phyloP scores from a whole-genome alignment of 2,888 invertebrate species.

The Notocelia uddmanniana region DNA sequence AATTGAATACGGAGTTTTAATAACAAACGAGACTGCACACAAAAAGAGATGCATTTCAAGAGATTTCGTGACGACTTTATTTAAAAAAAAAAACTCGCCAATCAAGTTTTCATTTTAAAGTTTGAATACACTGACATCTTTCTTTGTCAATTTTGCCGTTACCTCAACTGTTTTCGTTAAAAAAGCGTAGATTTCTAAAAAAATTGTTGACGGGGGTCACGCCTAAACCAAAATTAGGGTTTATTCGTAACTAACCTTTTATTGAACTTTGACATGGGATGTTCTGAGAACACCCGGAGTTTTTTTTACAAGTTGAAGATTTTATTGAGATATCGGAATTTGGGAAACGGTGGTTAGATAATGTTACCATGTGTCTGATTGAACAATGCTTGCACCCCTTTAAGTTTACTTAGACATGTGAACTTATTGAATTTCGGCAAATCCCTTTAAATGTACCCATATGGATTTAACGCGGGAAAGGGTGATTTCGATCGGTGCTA shows the following conservation, averaged over 20 bases:
- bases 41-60: slow-evolving; percentile 71
- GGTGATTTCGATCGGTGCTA: slow-evolving; percentile 41
- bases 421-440: slow-evolving; percentile 63
- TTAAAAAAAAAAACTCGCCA: slow-evolving; percentile 74
- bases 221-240: slow-evolving; percentile 82
- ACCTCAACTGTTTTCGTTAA: slow-evolving; percentile 66
- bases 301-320: slow-evolving; percentile 65
- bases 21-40: slow-evolving; percentile 60
- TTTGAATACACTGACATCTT: slow-evolving; percentile 75
- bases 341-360: slow-evolving; percentile 79
- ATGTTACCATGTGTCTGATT: slow-evolving; percentile 66
- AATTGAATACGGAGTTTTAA: slow-evolving; percentile 66
- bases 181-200: slow-evolving; percentile 79
- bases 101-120: slow-evolving; percentile 83
- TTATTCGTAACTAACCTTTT: slow-evolving; percentile 79
- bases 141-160: slow-evolving; percentile 77
- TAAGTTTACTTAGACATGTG: slow-evolving; percentile 71
- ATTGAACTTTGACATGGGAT: slow-evolving; percentile 83
- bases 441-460: slow-evolving; percentile 54
- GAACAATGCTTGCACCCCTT: slow-evolving; percentile 70
- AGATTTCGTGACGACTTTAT: slow-evolving; percentile 70
- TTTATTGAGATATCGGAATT: slow-evolving; percentile 78
- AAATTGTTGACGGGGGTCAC: slow-evolving; percentile 84
- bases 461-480: slow-evolving; percentile 37
- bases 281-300: slow-evolving; percentile 77